A percentile compares a stretch with the other conserved stretches of the same genome.
These are phyloP conservation scores for Wiebesia pumilae DNA, from an alignment of 1,140 invertebrate genomes.

Conservation along the genomic window DNA sequence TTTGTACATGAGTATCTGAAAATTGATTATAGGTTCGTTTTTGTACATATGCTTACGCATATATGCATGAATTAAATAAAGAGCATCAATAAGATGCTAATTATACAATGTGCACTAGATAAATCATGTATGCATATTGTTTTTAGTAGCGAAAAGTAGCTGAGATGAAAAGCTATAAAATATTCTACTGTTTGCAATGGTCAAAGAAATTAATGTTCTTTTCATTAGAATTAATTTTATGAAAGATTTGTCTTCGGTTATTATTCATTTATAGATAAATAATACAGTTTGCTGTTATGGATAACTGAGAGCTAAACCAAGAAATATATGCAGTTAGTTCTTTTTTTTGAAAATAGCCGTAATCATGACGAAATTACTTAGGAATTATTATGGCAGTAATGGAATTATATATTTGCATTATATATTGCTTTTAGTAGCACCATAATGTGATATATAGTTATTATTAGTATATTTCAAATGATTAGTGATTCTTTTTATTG, in stretches of 20 bases:
- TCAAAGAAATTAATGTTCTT: background rate
- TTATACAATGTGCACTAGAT: background rate
- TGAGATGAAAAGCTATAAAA: background rate
- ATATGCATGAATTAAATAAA: background rate
- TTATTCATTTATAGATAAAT: background rate
- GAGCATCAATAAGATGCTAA: background rate
- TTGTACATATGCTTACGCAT: background rate
- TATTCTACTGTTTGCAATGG: background rate
- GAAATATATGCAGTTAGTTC: background rate
- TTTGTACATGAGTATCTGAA: background rate
- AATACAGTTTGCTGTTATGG: background rate
- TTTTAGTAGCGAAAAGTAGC: background rate
- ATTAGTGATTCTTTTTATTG: too few species aligned
- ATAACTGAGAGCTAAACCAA: background rate
- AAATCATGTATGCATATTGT: background rate
- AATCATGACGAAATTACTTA: background rate
- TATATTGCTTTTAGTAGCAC: background rate
- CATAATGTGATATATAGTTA: too few species aligned
- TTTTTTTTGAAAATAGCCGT: too few species aligned
- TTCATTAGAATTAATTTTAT: background rate
- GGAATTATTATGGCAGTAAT: background rate
- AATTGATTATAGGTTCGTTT: slow-evolving; percentile 23
- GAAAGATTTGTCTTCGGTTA: background rate
- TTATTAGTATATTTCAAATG: too few species aligned
- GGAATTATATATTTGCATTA: background rate